Evolutionary conservation across 1,140 invertebrate species (phyloP).

Genomic region (Leucophenga varia): DNA sequence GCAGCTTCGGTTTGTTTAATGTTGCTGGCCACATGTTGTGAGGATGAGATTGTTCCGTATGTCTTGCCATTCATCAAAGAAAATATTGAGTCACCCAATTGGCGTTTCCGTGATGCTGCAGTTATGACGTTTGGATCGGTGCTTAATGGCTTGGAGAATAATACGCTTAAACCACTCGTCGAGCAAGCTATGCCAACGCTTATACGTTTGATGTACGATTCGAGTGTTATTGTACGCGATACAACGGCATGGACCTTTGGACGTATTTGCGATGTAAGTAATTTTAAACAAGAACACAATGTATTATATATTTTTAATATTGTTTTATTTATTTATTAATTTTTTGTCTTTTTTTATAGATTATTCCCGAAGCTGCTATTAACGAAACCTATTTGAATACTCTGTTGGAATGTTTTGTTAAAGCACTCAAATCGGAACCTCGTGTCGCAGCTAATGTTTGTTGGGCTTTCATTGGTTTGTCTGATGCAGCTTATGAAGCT

Average conservation of each 20-base stretch:
- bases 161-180: conserved; percentile 87
- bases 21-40: conserved; percentile 94
- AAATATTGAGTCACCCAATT: conserved; percentile 92
- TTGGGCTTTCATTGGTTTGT: conserved; percentile 98
- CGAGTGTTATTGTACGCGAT: conserved; percentile 90
- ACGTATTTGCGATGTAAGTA: conserved; percentile 82
- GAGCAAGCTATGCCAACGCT: conserved; percentile 95
- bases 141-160: conserved; percentile 87
- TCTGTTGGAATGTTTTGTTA: conserved; percentile 85
- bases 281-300: not conserved
- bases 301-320: not conserved
- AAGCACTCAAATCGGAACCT: conserved; percentile 88
- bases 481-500: conserved; percentile 92
- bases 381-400: conserved; percentile 82
- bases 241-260: conserved; percentile 98
- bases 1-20: conserved; percentile 99
- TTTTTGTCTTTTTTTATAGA: conserved; percentile 52
- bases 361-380: conserved; percentile 95
- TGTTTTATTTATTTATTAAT: not conserved
- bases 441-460: conserved; percentile 98
- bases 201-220: conserved; percentile 92
- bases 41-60: conserved; percentile 93
- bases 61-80: conserved; percentile 97
- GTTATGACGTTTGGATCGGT: conserved; percentile 99
- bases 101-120: conserved; percentile 95